Percentiles rank a stretch among this genome's conserved stretches.
phyloP scores from a whole-genome alignment of 2,113 vertebrate species.

The Terrapene triunguis region DNA sequence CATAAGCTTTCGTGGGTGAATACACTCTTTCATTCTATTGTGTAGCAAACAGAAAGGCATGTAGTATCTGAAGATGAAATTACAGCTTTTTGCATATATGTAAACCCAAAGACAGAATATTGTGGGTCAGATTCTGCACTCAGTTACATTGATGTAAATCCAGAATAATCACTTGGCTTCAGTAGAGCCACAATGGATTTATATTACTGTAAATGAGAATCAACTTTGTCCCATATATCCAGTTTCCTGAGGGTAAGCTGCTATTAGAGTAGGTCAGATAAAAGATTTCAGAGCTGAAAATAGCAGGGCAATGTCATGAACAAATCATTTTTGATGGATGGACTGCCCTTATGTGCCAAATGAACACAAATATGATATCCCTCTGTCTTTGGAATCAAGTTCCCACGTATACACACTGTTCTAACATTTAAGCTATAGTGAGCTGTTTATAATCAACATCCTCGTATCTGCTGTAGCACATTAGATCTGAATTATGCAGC shows the following conservation, averaged over 20 bases:
- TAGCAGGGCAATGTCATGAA: neutral
- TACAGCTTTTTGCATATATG: neutral
- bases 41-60: neutral
- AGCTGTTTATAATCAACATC: neutral
- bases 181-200: neutral
- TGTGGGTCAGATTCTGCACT: neutral
- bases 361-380: neutral
- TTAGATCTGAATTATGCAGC: neutral
- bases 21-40: neutral
- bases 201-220: neutral
- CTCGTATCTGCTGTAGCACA: neutral
- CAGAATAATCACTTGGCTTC: neutral
- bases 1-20: neutral
- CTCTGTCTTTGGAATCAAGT: neutral
- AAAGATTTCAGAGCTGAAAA: slow-evolving; percentile 9
- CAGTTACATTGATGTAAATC: neutral
- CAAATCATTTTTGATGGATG: neutral
- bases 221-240: neutral
- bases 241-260: neutral
- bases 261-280: neutral
- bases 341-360: neutral
- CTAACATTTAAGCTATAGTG: neutral
- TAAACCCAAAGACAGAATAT: neutral
- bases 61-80: neutral
- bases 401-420: neutral